These are phyloP conservation scores for Cataglyphis livida DNA, from an alignment of 2,888 invertebrate genomes.

Conservation along the genomic window DNA sequence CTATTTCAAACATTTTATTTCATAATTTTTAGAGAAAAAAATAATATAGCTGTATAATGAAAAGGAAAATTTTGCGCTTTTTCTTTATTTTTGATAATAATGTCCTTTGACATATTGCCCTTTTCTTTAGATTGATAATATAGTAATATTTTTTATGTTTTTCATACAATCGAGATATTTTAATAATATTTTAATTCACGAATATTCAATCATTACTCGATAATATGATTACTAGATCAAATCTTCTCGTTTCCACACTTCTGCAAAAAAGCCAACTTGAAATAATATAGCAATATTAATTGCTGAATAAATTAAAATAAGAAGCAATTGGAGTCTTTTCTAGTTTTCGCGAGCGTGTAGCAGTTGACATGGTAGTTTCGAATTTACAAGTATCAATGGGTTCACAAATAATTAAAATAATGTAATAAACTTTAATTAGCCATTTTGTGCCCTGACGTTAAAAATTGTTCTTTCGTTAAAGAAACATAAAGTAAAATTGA, in stretches of 20 bases:
- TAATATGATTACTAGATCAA: conserved; percentile 6
- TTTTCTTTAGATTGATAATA: neutral
- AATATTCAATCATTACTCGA: neutral
- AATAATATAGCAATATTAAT: conserved; percentile 1
- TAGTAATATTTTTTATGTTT: neutral
- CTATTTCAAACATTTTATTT: neutral
- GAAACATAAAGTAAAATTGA: neutral
- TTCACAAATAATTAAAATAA: conserved; percentile 34
- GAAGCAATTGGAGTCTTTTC: neutral
- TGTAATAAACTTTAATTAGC: conserved; percentile 32
- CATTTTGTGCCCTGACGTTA: conserved; percentile 39
- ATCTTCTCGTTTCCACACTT: neutral
- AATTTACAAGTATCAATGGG: neutral
- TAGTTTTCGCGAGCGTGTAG: neutral
- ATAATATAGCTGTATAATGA: neutral
- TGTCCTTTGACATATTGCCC: no score
- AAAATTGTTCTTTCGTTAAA: neutral
- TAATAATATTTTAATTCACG: conserved; percentile 7
- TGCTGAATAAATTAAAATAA: conserved; percentile 29
- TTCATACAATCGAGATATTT: neutral
- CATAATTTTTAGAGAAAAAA: neutral
- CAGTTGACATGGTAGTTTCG: neutral
- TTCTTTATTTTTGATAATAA: neutral
- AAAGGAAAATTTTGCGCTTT: neutral
- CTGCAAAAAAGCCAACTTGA: neutral